Evolutionary conservation across 2,113 vertebrate species (phyloP).

Genomic region (Phyllopteryx taeniolatus): DNA sequence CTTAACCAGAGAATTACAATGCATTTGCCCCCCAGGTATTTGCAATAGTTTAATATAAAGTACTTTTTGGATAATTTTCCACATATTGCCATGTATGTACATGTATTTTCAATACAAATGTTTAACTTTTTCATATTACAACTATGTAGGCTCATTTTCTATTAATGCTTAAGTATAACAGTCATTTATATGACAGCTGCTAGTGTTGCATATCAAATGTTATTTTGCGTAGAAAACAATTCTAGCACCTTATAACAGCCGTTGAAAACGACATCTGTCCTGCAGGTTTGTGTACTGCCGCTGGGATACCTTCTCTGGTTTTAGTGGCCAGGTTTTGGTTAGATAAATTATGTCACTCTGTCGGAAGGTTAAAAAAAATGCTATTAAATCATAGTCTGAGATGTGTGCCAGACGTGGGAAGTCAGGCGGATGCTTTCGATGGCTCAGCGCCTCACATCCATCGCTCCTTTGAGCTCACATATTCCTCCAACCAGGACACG

Average conservation of each 20-base stretch:
- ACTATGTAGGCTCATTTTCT: not conserved
- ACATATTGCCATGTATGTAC: not conserved
- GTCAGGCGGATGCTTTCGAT: conserved; percentile 22
- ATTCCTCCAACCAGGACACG: conserved; percentile 52
- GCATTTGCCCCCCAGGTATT: conserved; percentile 70
- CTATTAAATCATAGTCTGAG: conserved; percentile 39
- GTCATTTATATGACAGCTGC: not conserved
- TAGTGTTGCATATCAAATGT: not conserved
- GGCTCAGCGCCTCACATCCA: conserved; percentile 43
- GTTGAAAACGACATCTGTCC: not conserved
- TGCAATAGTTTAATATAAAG: not conserved
- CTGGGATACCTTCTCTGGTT: conserved; percentile 12
- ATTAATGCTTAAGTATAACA: not conserved
- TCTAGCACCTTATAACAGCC: not conserved
- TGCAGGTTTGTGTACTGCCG: not conserved
- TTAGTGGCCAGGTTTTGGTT: conserved; percentile 14
- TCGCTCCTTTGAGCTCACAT: conserved; percentile 60
- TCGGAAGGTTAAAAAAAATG: conserved; percentile 24
- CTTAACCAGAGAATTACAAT: conserved; percentile 56
- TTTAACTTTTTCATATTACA: not conserved
- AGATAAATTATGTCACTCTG: conserved; percentile 34
- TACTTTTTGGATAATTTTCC: not conserved
- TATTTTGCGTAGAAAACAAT: not conserved
- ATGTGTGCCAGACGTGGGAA: conserved; percentile 31
- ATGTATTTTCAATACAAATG: not conserved